These are phyloP conservation scores for Uria aalge DNA, from an alignment of 2,113 vertebrate species.

Conservation along the genomic window DNA sequence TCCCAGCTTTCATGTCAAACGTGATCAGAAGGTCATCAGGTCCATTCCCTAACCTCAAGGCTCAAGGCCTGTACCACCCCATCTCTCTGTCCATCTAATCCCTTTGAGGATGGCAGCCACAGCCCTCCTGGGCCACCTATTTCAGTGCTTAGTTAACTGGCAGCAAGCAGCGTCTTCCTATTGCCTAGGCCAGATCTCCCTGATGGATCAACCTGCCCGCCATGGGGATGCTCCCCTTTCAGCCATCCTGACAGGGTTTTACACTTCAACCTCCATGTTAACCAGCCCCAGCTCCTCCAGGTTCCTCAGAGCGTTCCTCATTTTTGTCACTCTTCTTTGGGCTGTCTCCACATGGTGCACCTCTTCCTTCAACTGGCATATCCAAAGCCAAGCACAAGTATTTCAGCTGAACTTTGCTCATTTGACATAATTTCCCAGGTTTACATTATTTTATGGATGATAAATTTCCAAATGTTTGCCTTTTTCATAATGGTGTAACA, in stretches of 20 bases:
- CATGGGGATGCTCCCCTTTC: neutral
- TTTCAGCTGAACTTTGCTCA: neutral
- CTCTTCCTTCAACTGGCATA: neutral
- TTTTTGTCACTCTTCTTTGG: neutral
- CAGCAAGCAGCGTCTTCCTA: neutral
- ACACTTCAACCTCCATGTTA: neutral
- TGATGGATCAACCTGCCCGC: rapidly evolving
- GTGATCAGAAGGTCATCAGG: neutral
- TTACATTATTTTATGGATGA: neutral
- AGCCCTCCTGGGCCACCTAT: neutral
- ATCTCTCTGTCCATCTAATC: neutral
- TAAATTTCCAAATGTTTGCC: neutral
- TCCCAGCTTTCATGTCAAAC: neutral
- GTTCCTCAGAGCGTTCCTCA: neutral
- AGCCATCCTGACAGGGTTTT: neutral
- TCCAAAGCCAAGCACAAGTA: neutral
- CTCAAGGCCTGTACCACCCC: neutral
- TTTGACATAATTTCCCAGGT: neutral
- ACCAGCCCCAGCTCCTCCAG: neutral
- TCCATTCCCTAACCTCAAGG: neutral
- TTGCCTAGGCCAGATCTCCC: neutral
- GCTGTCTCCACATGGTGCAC: neutral
- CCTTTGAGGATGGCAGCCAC: neutral
- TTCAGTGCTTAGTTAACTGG: neutral
- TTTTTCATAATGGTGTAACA: neutral